These are phyloP conservation scores for Daubentonia madagascariensis DNA, from an alignment of 2,113 vertebrate species.

Conservation along the genomic window DNA sequence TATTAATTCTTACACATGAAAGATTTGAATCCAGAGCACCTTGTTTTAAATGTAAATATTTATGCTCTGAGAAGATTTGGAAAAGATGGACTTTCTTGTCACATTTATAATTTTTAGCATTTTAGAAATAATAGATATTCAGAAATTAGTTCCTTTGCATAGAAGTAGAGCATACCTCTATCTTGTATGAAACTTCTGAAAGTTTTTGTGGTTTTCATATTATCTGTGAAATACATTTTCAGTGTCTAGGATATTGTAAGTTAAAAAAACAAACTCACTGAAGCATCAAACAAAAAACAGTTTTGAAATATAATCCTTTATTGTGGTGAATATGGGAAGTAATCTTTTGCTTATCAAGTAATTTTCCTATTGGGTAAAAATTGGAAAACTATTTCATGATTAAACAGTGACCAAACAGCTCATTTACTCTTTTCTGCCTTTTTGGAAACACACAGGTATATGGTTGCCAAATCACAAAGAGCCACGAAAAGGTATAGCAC, in stretches of 20 bases:
- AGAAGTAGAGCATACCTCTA: not conserved
- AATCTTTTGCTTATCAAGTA: not conserved
- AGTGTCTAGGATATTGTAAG: not conserved
- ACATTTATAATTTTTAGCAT: not conserved
- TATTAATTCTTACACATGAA: not conserved
- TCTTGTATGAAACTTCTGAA: not conserved
- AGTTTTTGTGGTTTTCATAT: not conserved
- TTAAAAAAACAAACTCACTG: constrained; percentile 13
- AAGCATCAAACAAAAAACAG: not conserved
- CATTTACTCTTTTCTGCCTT: not conserved
- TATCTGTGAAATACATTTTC: not conserved
- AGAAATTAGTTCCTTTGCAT: not conserved
- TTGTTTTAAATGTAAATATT: not conserved
- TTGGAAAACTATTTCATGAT: not conserved
- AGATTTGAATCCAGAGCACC: not conserved
- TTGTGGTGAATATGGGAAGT: not conserved
- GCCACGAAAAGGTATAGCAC: not conserved
- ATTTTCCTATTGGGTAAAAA: not conserved
- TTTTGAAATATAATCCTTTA: not conserved
- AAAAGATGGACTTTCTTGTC: not conserved
- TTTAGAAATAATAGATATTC: constrained; percentile 13
- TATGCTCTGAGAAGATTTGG: not conserved
- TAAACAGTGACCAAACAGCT: not conserved
- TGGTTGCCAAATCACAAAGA: not conserved
- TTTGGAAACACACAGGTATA: not conserved